phyloP scores from a whole-genome alignment of 2,888 invertebrate species.

The Onchidella celtica region DNA sequence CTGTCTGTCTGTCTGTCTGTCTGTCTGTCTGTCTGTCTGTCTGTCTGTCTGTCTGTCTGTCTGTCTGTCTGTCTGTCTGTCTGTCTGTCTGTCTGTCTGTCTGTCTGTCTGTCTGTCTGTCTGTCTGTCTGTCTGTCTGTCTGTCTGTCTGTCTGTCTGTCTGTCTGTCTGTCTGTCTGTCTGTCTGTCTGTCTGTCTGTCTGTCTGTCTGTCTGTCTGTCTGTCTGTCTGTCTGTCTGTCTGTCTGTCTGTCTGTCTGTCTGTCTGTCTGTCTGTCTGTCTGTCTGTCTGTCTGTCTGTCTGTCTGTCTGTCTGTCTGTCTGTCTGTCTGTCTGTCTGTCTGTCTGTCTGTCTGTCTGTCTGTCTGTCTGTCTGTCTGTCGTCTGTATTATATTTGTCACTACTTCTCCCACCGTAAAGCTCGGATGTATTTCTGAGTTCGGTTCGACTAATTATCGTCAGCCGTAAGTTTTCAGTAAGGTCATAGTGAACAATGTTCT shows the following conservation, averaged over 20 bases:
- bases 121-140: conserved; percentile 9
- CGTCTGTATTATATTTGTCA: not conserved
- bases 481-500: too few species aligned
- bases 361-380: conserved; percentile 14
- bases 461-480: too few species aligned
- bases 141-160: conserved; percentile 8
- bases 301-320: conserved; percentile 18
- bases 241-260: not conserved
- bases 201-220: not conserved
- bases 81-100: conserved; percentile 8
- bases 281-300: not conserved
- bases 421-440: too few species aligned
- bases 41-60: conserved; percentile 3
- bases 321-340: conserved; percentile 2
- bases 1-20: not conserved
- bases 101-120: conserved; percentile 16
- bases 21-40: not conserved
- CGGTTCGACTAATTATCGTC: too few species aligned
- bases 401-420: conserved; percentile 13
- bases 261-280: not conserved
- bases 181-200: not conserved
- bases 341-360: not conserved
- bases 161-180: conserved; percentile 1
- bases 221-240: not conserved
- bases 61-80: conserved; percentile 9